Percentiles rank a stretch among this genome's conserved stretches.
phyloP scores from a whole-genome alignment of 2,113 vertebrate genomes.

The Salvelinus sp. region DNA sequence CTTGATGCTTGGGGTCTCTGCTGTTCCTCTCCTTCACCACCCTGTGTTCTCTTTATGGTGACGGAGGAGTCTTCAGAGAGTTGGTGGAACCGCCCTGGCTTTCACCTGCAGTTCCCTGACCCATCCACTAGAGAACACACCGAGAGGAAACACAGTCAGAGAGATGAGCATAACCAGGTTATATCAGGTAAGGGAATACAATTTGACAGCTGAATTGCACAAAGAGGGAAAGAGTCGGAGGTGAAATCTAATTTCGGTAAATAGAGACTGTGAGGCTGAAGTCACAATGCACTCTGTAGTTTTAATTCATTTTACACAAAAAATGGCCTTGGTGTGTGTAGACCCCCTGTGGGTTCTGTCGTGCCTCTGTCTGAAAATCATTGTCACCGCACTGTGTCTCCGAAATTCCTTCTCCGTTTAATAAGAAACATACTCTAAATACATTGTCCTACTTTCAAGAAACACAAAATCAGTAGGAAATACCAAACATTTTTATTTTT shows the following conservation, averaged over 20 bases:
- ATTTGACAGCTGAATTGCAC: background rate
- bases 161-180: background rate
- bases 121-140: constrained; percentile 52
- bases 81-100: constrained; percentile 70
- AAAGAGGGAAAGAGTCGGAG: background rate
- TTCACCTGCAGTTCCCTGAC: constrained; percentile 55
- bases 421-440: background rate
- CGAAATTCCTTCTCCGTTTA: no score
- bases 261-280: background rate
- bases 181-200: background rate
- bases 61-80: constrained; percentile 70
- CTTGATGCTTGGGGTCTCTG: background rate
- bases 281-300: constrained; percentile 10
- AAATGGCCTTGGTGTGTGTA: background rate
- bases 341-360: background rate
- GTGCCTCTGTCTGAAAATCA: constrained; percentile 4
- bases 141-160: background rate
- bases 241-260: constrained; percentile 8
- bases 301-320: constrained; percentile 8
- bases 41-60: constrained; percentile 39
- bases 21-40: background rate
- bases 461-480: no score
- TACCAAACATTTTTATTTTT: no score
- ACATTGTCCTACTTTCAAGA: background rate
- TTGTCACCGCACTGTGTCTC: background rate